Conservation (phyloP, 2,797 vertebrate species). For the Perodicticus potto region DNA sequence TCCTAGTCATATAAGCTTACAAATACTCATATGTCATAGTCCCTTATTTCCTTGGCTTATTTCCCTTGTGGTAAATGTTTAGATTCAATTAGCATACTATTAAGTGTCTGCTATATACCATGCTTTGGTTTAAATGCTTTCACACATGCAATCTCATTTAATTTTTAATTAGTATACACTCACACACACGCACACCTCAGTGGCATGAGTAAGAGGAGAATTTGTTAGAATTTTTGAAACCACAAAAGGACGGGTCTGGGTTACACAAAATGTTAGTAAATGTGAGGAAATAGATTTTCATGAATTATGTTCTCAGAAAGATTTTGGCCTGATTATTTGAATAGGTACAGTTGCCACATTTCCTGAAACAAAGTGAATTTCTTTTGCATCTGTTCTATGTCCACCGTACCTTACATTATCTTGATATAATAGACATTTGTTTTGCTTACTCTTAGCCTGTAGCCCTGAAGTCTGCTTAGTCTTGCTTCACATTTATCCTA, state of each 20-base stretch:
- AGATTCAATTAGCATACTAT: conserved; percentile 29
- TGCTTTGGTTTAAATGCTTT: neutral
- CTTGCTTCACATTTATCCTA: conserved; percentile 20
- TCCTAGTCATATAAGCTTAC: neutral
- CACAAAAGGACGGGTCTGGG: neutral
- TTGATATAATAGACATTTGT: conserved; percentile 66
- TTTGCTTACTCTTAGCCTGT: conserved; percentile 57
- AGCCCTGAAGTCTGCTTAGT: conserved; percentile 37
- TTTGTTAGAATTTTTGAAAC: conserved; percentile 40
- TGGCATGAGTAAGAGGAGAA: neutral
- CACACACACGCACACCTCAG: neutral
- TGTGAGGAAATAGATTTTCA: conserved; percentile 47
- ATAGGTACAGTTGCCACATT: conserved; percentile 14
- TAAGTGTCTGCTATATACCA: neutral
- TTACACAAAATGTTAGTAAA: neutral
- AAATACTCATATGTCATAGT: neutral
- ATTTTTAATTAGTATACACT: conserved; percentile 30
- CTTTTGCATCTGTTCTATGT: conserved; percentile 65
- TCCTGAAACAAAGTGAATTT: conserved; percentile 64
- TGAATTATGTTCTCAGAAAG: conserved; percentile 5
- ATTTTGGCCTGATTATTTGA: conserved; percentile 10
- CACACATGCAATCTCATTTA: neutral
- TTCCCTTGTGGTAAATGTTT: conserved; percentile 26
- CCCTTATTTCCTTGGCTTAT: neutral
- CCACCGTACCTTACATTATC: conserved; percentile 59